Percentiles rank a stretch among this genome's conserved stretches.
Conservation (phyloP, 2,113 vertebrate genomes). For the Chamaetylas fuelleborni region DNA sequence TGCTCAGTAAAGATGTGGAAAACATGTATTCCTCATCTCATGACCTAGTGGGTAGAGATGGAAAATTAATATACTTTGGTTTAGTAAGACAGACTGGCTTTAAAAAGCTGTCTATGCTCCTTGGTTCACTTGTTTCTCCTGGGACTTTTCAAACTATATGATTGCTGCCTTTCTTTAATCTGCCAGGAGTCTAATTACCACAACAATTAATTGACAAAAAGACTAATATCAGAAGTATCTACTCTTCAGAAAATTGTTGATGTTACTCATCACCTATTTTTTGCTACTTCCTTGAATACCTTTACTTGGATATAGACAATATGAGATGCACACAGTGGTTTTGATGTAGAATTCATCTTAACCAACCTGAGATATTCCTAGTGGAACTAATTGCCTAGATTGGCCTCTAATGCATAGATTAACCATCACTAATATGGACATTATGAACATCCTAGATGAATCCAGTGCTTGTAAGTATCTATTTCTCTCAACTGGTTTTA, state of each 20-base stretch:
- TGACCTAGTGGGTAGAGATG: not conserved
- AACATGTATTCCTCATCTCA: not conserved
- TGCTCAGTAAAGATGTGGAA: not conserved
- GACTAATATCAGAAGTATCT: not conserved
- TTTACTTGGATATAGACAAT: not conserved
- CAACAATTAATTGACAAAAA: not conserved
- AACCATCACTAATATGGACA: fast-evolving
- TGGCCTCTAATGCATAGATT: not conserved
- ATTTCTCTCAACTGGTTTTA: not conserved
- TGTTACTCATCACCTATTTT: not conserved
- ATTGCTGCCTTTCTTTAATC: not conserved
- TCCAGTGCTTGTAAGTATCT: not conserved
- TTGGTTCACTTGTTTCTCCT: not conserved
- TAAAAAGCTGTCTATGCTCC: not conserved
- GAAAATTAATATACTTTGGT: not conserved
- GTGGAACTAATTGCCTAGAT: not conserved
- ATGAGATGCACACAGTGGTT: not conserved
- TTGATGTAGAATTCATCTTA: not conserved
- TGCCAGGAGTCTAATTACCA: not conserved
- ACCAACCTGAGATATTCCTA: not conserved
- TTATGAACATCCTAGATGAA: fast-evolving
- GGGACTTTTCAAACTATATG: not conserved
- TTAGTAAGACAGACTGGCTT: not conserved
- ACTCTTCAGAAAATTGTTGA: not conserved
- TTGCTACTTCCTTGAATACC: not conserved